Base-by-base conservation (phyloP, 2,113 vertebrate genomes). In the Actenoides hombroni region DNA sequence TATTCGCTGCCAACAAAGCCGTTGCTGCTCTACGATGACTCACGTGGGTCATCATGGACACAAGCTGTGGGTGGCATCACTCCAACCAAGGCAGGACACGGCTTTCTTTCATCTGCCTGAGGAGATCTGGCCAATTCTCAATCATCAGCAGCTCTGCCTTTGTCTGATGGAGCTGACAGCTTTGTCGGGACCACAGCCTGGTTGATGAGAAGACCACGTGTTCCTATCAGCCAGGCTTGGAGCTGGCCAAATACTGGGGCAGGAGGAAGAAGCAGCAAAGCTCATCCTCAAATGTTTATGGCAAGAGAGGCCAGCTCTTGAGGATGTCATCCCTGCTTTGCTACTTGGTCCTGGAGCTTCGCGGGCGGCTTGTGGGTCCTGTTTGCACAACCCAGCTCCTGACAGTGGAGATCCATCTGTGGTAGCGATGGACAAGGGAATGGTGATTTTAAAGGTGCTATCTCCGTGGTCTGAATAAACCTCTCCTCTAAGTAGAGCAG, bases 21-120 rank as follows among this genome's bases (percentile, higher is more conserved):
- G 54, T 16, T 13, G 40, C 59, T 42, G 51, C 53, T 61, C 65
- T 24, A 2, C 0, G 1, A 10, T 3, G 24, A 44, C 86, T 69
- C 65, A 13, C 0, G 0, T 16, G 74, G 83, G 54, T 57, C 65
- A 35, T 17, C 44, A 3, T 0, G 25, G n/a, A 9, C 64, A 37
- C 46, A 28, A 64, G 9, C 14, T 9, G 0, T 5, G 40, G 57
- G 56, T 44, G 53, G 46, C 33, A 10, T 25, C n/a, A 2, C 44
- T 75, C 40, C 68, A 31, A 51, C 3, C 0, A 1, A 49, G 21
- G 23, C 31, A 25, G 74, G 64, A 21, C 15, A 3, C 23, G 2
- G 29, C 12, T 61, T 15, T 7, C 40, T n/a, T 49, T 28, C 10
- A 5, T n/a, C 49, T 7, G 1, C 4, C 10, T 46, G 19, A 24